Evolutionary conservation across 2,888 invertebrate genomes (phyloP).

Genomic region (Ashinkailepas kermadecensis): DNA sequence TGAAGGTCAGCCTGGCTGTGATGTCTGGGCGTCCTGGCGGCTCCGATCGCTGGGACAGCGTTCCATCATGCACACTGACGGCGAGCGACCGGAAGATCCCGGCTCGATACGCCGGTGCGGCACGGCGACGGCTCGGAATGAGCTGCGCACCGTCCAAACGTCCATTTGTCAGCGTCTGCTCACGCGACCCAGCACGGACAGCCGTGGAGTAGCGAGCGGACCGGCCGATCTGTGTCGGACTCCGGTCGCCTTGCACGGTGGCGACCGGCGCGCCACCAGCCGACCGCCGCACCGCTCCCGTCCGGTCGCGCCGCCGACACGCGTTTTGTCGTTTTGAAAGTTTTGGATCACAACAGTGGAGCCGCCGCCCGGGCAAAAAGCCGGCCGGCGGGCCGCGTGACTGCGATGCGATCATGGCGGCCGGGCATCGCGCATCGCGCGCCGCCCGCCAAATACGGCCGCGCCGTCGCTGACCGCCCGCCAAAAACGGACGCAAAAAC

Average conservation of each 20-base stretch:
- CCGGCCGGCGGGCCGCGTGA: neutral
- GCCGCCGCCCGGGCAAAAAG: constrained; percentile 1
- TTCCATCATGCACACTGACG: no score
- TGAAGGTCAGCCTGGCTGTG: neutral
- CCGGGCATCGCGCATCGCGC: neutral
- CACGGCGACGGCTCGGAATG: no score
- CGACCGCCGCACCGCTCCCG: neutral
- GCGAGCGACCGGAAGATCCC: no score
- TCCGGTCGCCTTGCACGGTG: neutral
- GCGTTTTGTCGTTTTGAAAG: constrained; percentile 18
- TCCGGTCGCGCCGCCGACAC: neutral
- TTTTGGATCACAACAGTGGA: constrained; percentile 6
- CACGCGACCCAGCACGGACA: neutral
- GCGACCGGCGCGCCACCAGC: neutral
- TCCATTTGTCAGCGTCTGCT: no score
- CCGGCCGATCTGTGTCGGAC: neutral
- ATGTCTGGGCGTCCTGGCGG: neutral
- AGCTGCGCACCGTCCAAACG: no score
- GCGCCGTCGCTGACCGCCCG: neutral
- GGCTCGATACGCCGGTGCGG: no score
- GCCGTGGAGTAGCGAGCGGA: neutral
- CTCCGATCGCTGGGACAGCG: no score
- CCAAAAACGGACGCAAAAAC: constrained; percentile 12
- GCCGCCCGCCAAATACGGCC: neutral
- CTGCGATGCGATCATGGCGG: neutral